A percentile compares a stretch with the other conserved stretches of the same genome.
Conservation (phyloP, 2,888 invertebrate genomes). For the Limnephilus marmoratus region DNA sequence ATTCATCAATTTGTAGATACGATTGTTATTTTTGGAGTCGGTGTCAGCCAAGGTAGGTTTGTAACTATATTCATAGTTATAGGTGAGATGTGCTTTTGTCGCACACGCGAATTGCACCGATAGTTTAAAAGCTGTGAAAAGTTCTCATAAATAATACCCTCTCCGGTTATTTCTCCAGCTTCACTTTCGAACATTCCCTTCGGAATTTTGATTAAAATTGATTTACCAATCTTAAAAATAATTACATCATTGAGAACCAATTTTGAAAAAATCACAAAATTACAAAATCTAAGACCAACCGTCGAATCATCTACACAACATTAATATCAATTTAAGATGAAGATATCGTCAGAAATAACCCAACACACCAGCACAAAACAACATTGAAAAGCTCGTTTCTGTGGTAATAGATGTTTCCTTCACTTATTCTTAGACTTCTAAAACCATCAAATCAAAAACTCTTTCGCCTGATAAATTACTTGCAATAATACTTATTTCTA, state of each 20-base stretch:
- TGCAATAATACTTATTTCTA: not conserved
- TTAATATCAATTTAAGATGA: not conserved
- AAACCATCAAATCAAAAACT: not conserved
- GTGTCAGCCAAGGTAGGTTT: no score
- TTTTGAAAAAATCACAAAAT: no score
- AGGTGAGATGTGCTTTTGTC: no score
- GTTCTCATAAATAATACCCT: no score
- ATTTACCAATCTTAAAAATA: no score
- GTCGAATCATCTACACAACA: not conserved
- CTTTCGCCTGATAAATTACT: not conserved
- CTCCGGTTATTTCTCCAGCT: not conserved
- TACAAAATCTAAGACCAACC: not conserved
- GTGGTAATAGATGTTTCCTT: not conserved
- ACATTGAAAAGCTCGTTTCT: not conserved
- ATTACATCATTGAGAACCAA: no score
- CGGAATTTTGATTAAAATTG: no score
- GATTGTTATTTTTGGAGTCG: no score
- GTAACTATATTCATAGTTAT: no score
- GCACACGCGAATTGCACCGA: no score
- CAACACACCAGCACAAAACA: not conserved
- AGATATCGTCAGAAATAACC: not conserved
- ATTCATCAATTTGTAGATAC: no score
- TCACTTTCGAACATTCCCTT: not conserved
- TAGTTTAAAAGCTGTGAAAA: not conserved
- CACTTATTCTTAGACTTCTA: not conserved